Percentiles rank a stretch among this genome's conserved stretches.
Evolutionary conservation across 2,113 vertebrate species (phyloP).

Genomic region (Microtus richardsoni): DNA sequence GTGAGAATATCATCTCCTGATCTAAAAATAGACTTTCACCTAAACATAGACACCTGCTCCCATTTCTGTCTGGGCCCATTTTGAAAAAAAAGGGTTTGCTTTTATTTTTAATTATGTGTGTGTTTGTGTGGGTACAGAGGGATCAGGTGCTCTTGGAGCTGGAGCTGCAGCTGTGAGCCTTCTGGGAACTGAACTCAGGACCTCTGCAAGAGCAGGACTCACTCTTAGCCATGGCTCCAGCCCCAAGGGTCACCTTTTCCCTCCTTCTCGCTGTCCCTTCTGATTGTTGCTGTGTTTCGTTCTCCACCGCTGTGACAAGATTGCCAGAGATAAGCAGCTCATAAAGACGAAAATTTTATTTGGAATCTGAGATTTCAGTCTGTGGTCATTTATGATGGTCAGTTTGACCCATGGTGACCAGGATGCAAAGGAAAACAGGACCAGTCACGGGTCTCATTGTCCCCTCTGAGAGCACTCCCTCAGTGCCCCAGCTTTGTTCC

Average conservation of each 20-base stretch:
- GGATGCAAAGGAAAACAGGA: not conserved
- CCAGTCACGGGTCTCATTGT: not conserved
- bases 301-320: not conserved
- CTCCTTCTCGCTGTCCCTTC: not conserved
- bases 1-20: not conserved
- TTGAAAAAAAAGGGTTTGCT: not conserved
- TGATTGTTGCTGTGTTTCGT: not conserved
- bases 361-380: too few species aligned
- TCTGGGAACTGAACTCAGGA: not conserved
- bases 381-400: not conserved
- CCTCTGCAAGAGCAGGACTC: not conserved
- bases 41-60: not conserved
- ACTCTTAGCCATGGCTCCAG: not conserved
- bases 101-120: not conserved
- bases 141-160: not conserved
- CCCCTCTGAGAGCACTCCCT: too few species aligned
- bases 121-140: not conserved
- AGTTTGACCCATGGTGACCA: too few species aligned
- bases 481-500: not conserved
- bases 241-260: not conserved
- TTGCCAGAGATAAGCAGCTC: not conserved
- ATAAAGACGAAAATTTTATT: not conserved
- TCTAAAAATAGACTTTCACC: not conserved
- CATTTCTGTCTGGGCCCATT: not conserved
- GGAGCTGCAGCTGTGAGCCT: not conserved